These are phyloP conservation scores for Tholera decimalis DNA, from an alignment of 2,888 invertebrate genomes.

Conservation along the genomic window DNA sequence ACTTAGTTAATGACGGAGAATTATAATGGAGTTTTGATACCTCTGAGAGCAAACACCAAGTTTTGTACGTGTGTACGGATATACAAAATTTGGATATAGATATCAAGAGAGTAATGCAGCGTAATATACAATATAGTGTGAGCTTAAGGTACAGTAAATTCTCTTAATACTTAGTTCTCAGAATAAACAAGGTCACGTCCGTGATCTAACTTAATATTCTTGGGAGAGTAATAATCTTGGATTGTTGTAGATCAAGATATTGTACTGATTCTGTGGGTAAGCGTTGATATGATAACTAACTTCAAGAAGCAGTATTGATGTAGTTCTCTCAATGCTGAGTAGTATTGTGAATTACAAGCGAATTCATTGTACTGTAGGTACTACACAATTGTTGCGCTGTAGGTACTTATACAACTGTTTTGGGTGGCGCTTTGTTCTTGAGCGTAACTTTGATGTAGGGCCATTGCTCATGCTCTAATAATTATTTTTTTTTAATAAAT, in stretches of 20 bases:
- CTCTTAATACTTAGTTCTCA: constrained; percentile 20
- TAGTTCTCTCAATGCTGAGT: not conserved
- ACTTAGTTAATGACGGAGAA: constrained; percentile 76
- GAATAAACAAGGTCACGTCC: constrained; percentile 33
- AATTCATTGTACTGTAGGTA: not conserved
- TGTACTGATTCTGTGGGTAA: not conserved
- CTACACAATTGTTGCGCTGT: not conserved
- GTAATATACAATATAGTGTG: constrained; percentile 26
- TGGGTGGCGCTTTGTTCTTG: not conserved
- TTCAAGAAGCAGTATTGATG: not conserved
- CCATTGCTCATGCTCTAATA: too few relatives aligned
- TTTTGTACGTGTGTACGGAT: constrained; percentile 61
- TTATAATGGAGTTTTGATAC: constrained; percentile 77
- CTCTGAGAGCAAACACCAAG: constrained; percentile 66
- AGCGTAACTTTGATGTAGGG: not conserved
- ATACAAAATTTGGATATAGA: constrained; percentile 35
- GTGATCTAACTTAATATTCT: constrained; percentile 24
- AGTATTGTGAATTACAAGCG: not conserved
- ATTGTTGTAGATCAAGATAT: not conserved
- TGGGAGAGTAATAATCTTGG: constrained; percentile 17
- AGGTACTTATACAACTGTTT: not conserved
- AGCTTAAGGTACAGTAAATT: constrained; percentile 32
- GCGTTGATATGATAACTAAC: not conserved
- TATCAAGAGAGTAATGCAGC: constrained; percentile 31
- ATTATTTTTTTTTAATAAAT: too few relatives aligned